phyloP scores from a whole-genome alignment of 2,113 vertebrate species.

The Burhinus oedicnemus region DNA sequence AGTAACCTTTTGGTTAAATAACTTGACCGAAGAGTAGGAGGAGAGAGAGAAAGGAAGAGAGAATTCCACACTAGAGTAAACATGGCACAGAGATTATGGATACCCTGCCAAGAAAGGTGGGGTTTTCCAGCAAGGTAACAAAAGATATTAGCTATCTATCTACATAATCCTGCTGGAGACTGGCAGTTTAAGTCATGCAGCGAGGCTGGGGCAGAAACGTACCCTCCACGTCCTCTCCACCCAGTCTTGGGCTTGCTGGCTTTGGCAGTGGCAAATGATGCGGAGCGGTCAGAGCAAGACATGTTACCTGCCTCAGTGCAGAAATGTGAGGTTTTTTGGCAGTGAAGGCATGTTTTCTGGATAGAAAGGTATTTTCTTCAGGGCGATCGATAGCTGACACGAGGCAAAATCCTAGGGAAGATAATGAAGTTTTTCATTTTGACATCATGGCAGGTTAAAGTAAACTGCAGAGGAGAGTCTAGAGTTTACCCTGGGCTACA shows the following conservation, averaged over 20 bases:
- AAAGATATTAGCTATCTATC: not conserved
- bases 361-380: not conserved
- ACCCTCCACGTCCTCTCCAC: not conserved
- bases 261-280: not conserved
- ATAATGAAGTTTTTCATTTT: not conserved
- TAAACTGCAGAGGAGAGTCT: not conserved
- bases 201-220: not conserved
- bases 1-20: constrained; percentile 34
- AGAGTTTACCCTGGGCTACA: not conserved
- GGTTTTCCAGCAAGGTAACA: constrained; percentile 52
- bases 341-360: not conserved
- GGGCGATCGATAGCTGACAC: not conserved
- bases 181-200: not conserved
- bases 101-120: constrained; percentile 47
- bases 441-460: not conserved
- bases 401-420: not conserved
- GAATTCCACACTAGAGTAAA: constrained; percentile 60
- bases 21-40: not conserved
- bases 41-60: constrained; percentile 10
- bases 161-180: not conserved
- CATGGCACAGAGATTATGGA: not conserved
- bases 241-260: not conserved
- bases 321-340: not conserved
- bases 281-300: not conserved
- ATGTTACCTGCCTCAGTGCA: rapidly evolving